Percentiles rank a stretch among this genome's conserved stretches.
Evolutionary conservation across 1,140 invertebrate genomes (phyloP).

Genomic region (Sesamia nonagrioides): DNA sequence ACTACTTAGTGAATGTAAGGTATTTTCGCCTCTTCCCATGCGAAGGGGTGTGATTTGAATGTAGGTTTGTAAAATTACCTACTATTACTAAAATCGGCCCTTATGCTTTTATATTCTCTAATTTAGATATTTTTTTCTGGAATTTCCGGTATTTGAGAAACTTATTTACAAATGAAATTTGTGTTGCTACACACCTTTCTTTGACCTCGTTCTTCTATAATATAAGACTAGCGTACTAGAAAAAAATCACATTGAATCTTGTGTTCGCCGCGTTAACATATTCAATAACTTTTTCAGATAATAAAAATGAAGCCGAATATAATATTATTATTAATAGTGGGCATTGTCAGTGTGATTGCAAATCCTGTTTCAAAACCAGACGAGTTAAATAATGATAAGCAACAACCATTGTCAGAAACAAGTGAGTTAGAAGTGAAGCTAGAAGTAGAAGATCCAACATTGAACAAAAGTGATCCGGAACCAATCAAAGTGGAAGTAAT

Average conservation of each 20-base stretch:
- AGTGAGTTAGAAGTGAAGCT: conserved; percentile 57
- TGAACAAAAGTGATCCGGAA: conserved; percentile 51
- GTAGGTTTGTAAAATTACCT: too few relatives aligned
- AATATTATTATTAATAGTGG: conserved; percentile 63
- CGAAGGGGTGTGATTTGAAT: too few relatives aligned
- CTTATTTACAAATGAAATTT: conserved; percentile 61
- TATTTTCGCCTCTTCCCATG: too few relatives aligned
- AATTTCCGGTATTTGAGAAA: conserved; percentile 40
- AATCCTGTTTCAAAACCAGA: conserved; percentile 60
- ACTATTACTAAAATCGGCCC: too few relatives aligned
- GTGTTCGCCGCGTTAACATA: conserved; percentile 26
- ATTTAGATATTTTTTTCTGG: conserved; percentile 15
- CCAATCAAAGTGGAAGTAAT: conserved; percentile 54
- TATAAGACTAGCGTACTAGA: conserved; percentile 61
- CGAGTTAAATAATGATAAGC: conserved; percentile 47
- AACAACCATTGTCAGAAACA: conserved; percentile 46
- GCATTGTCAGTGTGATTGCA: conserved; percentile 59
- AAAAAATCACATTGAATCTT: conserved; percentile 44
- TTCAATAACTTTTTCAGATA: conserved; percentile 66
- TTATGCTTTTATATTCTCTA: neutral
- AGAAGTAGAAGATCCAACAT: conserved; percentile 49
- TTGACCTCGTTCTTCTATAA: conserved; percentile 66
- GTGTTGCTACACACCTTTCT: conserved; percentile 67
- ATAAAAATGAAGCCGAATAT: conserved; percentile 73
- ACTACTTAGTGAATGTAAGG: too few relatives aligned